Conservation (phyloP, 2,888 invertebrate genomes). For the Azorinus chamasolen region DNA sequence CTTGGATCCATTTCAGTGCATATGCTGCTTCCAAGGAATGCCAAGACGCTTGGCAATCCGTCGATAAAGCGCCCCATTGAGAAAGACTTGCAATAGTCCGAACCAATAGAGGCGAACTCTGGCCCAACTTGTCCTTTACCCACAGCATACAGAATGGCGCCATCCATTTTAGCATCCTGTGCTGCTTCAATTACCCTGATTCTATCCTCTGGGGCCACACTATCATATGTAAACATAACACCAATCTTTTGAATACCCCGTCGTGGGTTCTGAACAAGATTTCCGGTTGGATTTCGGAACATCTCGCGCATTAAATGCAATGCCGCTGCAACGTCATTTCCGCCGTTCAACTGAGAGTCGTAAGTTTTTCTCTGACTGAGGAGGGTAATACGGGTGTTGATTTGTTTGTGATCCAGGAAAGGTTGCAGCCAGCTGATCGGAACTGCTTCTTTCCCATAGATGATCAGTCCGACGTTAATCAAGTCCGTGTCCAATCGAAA, state of each 20-base stretch:
- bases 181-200: conserved; percentile 48
- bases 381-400: conserved; percentile 69
- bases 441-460: conserved; percentile 64
- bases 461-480: conserved; percentile 66
- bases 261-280: conserved; percentile 50
- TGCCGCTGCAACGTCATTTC: conserved; percentile 63
- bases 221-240: conserved; percentile 67
- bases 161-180: conserved; percentile 46
- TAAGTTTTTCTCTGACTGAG: conserved; percentile 63
- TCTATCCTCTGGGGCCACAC: conserved; percentile 38
- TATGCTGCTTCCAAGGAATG: conserved; percentile 70
- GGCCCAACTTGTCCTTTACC: conserved; percentile 62
- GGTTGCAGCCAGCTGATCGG: conserved; percentile 65
- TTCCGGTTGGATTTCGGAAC: conserved; percentile 67
- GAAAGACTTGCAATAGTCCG: conserved; percentile 67
- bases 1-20: conserved; percentile 67
- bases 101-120: conserved; percentile 64
- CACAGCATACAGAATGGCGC: conserved; percentile 65
- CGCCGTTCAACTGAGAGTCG: conserved; percentile 52
- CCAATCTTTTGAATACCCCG: conserved; percentile 64
- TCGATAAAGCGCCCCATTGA: conserved; percentile 69
- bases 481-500: conserved; percentile 58
- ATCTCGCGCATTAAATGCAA: conserved; percentile 67
- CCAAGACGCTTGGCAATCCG: conserved; percentile 66
- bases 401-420: conserved; percentile 58